Evolutionary conservation across 1,140 invertebrate species (phyloP), one percentile per base, ranked within the genome.

Genomic region (Aphelenchoides besseyi): DNA sequence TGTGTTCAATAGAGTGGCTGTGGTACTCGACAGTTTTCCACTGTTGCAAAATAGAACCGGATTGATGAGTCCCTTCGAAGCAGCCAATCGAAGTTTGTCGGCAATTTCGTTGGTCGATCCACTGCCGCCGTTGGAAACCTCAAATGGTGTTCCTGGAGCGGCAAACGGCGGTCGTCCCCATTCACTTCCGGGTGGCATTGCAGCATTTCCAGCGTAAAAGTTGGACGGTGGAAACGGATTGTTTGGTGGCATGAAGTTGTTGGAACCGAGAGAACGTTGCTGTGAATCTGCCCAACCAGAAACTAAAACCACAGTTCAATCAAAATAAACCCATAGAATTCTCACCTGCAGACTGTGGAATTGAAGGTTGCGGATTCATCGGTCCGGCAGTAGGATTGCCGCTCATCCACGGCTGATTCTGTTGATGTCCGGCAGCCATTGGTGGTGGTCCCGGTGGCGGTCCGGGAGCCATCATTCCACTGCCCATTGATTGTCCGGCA

Each of bases 81-180:
- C 69, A 18, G 69, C 69, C 36, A 70, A 18, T n/a, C 69, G 68
- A 2, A 70, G n/a, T n/a, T 70, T 70, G 2, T 64, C 59, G 1
- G 69, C 69, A 30, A 70, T 71, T 23, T 36, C 54, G 29, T 70
- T 33, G 29, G 2, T 41, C 9, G 29, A 28, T 23, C 30, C 30
- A 33, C 55, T 33, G 55, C 55, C 55, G 55, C 18, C 18, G 5
- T 59, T 5, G 5, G 55, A 8, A 12, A 5, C 55, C 12, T 59
- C 55, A 33, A 59, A 59, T 28, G 55, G 55, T 33, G 55, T 33
- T 59, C 18, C 55, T 12, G 55, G 5, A 9, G 28, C 37, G 33
- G 29, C n/a, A 63, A 66, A 66, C 12, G 12, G 12, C 30, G 28
- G 12, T 66, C 67, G 67, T 0, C 48, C 28, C 67, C 67, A 69